Evolutionary conservation across 2,888 invertebrate genomes (phyloP), one percentile per base, ranked within the genome.

Genomic region (Nebria salina): DNA sequence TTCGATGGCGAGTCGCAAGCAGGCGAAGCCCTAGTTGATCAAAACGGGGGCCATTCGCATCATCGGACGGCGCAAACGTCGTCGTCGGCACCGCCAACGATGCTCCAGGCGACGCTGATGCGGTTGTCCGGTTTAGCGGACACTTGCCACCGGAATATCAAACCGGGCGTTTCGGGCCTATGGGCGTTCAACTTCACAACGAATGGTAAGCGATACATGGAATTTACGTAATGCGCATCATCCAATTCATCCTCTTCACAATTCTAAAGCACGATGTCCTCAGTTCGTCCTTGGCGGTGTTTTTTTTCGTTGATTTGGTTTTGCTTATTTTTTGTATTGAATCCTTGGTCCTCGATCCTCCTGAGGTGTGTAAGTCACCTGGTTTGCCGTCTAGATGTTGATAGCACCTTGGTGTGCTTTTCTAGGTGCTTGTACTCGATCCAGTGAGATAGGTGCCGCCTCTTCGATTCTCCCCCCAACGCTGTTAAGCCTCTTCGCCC

Each of bases 111-210:
- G 0, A 75, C 72, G 7, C 83, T 82, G 42, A 85, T 91, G 83
- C 89, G 90, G n/a, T 87, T 93, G 83, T 91, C 91, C 26, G 91
- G 90, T 5, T 90, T 91, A 83, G 87, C 90, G 0, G 91, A 91
- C 82, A 90, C 92, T 34, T 94, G 93, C 87, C 91, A 91, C 85
- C 89, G 93, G 77, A 85, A 88, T 84, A 88, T 91, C 7, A 84
- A 87, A 80, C 92, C 92, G 0, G 92, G 92, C 15, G 85, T 89
- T 26, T 89, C 88, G 41, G 92, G 92, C 0, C 90, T 91, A 84
- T 91, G 91, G 89, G 92, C 93, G 0, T 93, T 93, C 88, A 94
- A 94, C 87, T 92, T 94, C 85, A 94, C 93, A 1, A 90, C 91
- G 82, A 93, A 93, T 85, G 93, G 94, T 94, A 86, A 88, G 88